Conservation (phyloP, 2,113 vertebrate genomes). For the Oreochromis niloticus region DNA sequence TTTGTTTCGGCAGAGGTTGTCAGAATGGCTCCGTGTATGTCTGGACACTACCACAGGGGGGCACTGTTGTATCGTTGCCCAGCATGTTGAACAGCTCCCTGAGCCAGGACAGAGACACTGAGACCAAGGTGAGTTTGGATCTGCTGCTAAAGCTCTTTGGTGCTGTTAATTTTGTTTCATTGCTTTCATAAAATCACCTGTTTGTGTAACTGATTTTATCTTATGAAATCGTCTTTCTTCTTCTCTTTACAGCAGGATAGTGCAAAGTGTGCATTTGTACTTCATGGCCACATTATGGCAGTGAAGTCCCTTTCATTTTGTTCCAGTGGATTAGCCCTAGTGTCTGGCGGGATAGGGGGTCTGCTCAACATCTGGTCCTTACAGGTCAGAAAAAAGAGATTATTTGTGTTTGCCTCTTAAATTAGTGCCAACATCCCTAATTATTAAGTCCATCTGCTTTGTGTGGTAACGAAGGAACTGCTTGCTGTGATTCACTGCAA, state of each 20-base stretch:
- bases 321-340: conserved; percentile 68
- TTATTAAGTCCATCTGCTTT: not conserved
- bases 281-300: conserved; percentile 76
- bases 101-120: conserved; percentile 52
- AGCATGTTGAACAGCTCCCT: conserved; percentile 52
- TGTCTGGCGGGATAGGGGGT: conserved; percentile 77
- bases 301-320: conserved; percentile 77
- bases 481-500: not conserved
- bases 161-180: not conserved
- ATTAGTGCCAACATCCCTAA: not conserved
- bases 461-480: not conserved
- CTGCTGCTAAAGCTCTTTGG: not conserved
- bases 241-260: conserved; percentile 43
- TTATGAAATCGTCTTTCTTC: not conserved
- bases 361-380: conserved; percentile 81
- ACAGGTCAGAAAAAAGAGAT: conserved; percentile 50
- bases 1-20: conserved; percentile 65
- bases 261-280: conserved; percentile 70
- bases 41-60: conserved; percentile 77
- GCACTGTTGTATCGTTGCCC: conserved; percentile 60
- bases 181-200: not conserved
- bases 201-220: not conserved
- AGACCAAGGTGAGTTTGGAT: conserved; percentile 58
- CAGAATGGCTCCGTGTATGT: conserved; percentile 78
- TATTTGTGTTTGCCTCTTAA: not conserved